Conservation (phyloP, 2,888 invertebrate species). For the Notocelia uddmanniana region DNA sequence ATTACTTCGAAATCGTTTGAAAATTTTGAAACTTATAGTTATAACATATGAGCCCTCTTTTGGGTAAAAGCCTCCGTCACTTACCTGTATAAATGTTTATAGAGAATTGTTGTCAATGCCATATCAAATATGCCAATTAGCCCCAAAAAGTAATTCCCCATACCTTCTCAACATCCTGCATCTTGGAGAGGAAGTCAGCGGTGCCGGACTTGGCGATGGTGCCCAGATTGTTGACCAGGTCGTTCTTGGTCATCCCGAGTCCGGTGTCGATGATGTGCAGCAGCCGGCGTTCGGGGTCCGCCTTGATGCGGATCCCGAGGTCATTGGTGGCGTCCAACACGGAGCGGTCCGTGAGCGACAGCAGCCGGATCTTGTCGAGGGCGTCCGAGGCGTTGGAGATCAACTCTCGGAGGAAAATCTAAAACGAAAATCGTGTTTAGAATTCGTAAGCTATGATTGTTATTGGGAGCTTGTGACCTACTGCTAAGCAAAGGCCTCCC, state of each 20-base stretch:
- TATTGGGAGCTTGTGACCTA: too few relatives aligned
- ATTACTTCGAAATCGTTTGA: too few relatives aligned
- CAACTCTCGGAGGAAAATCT: constrained; percentile 98
- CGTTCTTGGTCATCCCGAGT: constrained; percentile 98
- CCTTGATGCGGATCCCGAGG: constrained; percentile 95
- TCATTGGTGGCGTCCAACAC: constrained; percentile 93
- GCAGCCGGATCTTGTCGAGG: constrained; percentile 97
- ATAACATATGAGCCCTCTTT: too few relatives aligned
- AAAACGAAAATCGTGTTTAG: not conserved
- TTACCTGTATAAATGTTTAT: too few relatives aligned
- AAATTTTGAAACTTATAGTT: too few relatives aligned
- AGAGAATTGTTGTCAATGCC: too few relatives aligned
- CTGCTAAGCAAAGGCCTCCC: too few relatives aligned
- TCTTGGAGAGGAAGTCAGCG: constrained; percentile 96
- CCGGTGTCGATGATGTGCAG: constrained; percentile 98
- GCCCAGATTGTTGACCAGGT: constrained; percentile 97
- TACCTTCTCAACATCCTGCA: constrained; percentile 88
- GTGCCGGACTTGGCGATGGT: constrained; percentile 99
- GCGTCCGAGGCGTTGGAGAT: constrained; percentile 99
- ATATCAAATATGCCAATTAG: too few relatives aligned
- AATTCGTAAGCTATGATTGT: too few relatives aligned
- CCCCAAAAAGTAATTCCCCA: too few relatives aligned
- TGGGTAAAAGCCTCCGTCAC: too few relatives aligned
- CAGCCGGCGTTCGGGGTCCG: constrained; percentile 96
- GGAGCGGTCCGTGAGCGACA: constrained; percentile 94